Evolutionary conservation across 1,140 invertebrate genomes (phyloP).

Genomic region (Calephelis nemesis): DNA sequence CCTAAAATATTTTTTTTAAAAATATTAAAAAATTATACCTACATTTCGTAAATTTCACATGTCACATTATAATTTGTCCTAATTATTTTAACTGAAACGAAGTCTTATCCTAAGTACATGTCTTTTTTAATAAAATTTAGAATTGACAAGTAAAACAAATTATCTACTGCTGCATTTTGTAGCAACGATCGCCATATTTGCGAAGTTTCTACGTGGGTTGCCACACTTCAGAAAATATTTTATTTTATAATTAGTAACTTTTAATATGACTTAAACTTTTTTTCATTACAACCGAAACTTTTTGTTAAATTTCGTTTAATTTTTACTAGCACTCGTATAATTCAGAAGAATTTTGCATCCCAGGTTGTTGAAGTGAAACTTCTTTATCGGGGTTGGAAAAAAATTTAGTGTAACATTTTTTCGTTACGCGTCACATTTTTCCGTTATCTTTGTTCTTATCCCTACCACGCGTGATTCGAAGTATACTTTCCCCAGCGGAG

Average conservation of each 20-base stretch:
- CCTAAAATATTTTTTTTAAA: conserved; percentile 42
- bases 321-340: too few relatives aligned
- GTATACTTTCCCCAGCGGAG: too few relatives aligned
- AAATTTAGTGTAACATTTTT: too few relatives aligned
- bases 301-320: too few relatives aligned
- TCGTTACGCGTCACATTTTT: too few relatives aligned
- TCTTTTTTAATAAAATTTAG: conserved; percentile 60
- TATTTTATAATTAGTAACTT: background rate
- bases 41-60: conserved; percentile 71
- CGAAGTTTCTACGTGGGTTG: conserved; percentile 33
- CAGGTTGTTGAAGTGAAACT: too few relatives aligned
- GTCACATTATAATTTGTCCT: conserved; percentile 54
- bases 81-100: conserved; percentile 43
- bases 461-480: too few relatives aligned
- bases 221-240: conserved; percentile 1
- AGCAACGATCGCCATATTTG: conserved; percentile 72
- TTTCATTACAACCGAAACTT: too few relatives aligned
- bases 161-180: conserved; percentile 69
- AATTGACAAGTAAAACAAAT: conserved; percentile 67
- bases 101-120: conserved; percentile 53
- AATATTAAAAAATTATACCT: conserved; percentile 50
- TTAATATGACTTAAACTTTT: background rate
- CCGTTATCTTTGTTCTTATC: too few relatives aligned
- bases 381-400: too few relatives aligned
- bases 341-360: too few relatives aligned